phyloP scores from a whole-genome alignment of 2,797 vertebrate genomes.

The Muscicapa striata region DNA sequence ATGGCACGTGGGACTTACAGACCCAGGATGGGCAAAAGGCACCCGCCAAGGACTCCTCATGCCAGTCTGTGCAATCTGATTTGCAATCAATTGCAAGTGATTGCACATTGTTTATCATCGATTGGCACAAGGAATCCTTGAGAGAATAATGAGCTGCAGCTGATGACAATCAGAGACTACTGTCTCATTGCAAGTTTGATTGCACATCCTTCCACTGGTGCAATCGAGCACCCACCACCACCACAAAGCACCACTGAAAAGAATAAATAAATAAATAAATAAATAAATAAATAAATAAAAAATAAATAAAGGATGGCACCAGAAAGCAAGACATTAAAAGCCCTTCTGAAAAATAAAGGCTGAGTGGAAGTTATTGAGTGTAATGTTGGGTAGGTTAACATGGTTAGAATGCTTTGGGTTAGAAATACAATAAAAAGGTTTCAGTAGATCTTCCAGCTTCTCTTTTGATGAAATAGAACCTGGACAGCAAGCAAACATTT shows the following conservation, averaged over 20 bases:
- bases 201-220: constrained; percentile 66
- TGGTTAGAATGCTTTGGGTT: neutral
- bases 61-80: constrained; percentile 75
- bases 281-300: constrained; percentile 17
- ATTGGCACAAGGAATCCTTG: constrained; percentile 79
- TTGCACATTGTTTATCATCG: constrained; percentile 83
- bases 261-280: constrained; percentile 33
- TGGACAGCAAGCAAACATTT: neutral
- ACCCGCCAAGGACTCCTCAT: constrained; percentile 63
- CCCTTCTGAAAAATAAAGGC: neutral
- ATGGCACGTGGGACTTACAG: neutral
- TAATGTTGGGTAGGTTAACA: neutral
- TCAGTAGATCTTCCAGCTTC: neutral
- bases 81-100: constrained; percentile 84
- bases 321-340: constrained; percentile 7
- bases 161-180: constrained; percentile 83
- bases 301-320: neutral
- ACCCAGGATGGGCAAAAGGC: constrained; percentile 56
- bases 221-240: constrained; percentile 56
- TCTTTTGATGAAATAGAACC: neutral
- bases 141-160: constrained; percentile 83
- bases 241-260: constrained; percentile 20
- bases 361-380: neutral
- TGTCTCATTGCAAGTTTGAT: constrained; percentile 73
- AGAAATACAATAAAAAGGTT: neutral